Conservation (phyloP, 2,888 invertebrate species). For the Pilophorus perplexus region DNA sequence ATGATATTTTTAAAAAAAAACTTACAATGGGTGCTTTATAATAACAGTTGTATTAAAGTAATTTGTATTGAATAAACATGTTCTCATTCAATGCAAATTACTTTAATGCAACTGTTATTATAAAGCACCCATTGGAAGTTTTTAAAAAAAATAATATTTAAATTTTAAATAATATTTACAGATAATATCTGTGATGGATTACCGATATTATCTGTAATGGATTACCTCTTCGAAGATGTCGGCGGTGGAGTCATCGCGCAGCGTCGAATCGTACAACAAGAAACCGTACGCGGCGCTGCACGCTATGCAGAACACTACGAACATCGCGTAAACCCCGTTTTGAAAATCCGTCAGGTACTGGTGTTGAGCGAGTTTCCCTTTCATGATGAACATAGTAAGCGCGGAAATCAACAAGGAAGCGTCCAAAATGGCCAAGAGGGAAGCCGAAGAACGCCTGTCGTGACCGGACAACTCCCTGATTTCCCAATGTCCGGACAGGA, state of each 20-base stretch:
- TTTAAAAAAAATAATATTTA: no score
- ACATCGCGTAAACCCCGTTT: neutral
- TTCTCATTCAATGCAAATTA: no score
- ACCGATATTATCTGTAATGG: no score
- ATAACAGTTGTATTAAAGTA: no score
- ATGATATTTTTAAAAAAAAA: no score
- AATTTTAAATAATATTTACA: no score
- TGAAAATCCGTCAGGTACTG: slow-evolving; percentile 11
- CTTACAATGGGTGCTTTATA: no score
- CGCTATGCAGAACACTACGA: neutral
- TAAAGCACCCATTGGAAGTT: no score
- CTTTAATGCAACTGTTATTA: no score
- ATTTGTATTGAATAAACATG: no score
- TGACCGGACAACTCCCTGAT: neutral
- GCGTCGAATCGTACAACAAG: neutral
- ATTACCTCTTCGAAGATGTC: neutral
- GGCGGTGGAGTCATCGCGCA: neutral
- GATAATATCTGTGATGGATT: no score
- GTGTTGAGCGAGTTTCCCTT: slow-evolving; percentile 1
- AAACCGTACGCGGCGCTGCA: neutral
- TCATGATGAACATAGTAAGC: neutral
- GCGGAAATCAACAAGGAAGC: neutral
- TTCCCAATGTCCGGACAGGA: slow-evolving; percentile 8
- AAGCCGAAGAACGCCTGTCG: neutral
- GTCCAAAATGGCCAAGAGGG: neutral